Evolutionary conservation across 92 coral and sea anemone species (phyloP).

Genomic region (Meandrina meandrites): DNA sequence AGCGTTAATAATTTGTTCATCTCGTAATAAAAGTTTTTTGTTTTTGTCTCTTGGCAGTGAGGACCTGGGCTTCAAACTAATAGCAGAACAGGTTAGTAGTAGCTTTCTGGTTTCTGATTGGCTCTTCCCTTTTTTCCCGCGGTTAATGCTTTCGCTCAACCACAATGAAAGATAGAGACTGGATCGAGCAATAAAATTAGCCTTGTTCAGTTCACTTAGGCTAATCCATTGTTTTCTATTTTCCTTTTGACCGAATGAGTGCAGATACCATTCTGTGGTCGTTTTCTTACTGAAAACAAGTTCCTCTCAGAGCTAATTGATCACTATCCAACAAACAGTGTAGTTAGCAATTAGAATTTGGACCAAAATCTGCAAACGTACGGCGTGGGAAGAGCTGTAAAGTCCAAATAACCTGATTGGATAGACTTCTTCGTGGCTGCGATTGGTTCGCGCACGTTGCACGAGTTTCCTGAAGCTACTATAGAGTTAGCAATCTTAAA

Average conservation of each 20-base stretch:
- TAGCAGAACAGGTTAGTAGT: slow-evolving; percentile 86
- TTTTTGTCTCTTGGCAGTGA: slow-evolving; percentile 56
- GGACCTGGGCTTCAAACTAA: slow-evolving; percentile 86
- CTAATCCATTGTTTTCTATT: not conserved
- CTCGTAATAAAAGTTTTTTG: not conserved
- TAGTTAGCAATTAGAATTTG: not conserved
- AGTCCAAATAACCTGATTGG: not conserved
- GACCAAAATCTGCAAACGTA: too few relatives aligned
- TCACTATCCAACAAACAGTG: not conserved
- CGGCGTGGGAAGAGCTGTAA: not conserved
- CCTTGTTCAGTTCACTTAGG: not conserved
- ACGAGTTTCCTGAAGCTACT: not conserved
- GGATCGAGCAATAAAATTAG: not conserved
- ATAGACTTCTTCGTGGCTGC: not conserved
- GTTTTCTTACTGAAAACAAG: not conserved
- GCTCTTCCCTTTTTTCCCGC: not conserved
- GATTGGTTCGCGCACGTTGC: not conserved
- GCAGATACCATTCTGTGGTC: not conserved
- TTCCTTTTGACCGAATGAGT: not conserved
- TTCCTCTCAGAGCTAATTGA: not conserved
- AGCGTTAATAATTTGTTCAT: not conserved
- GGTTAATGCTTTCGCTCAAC: not conserved
- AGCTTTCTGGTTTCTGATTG: not conserved
- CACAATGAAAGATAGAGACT: not conserved
- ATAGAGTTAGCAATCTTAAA: not conserved